Evolutionary conservation across 2,797 vertebrate species (phyloP), one percentile per base, ranked within the genome.

Genomic region (Phoeniculus purpureus): DNA sequence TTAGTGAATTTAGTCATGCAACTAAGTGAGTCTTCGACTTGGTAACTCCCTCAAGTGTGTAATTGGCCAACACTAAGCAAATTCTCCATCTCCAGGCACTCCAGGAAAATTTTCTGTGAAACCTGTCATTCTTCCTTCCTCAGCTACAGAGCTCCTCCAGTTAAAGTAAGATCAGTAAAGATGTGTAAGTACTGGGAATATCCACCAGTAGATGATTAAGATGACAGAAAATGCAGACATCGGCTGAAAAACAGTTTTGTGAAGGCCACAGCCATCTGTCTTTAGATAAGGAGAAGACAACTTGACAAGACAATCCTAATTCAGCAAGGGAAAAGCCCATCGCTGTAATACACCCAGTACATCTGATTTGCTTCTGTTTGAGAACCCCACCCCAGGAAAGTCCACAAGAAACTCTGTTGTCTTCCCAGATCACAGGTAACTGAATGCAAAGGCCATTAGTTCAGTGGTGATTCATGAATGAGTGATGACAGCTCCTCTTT

Each of bases 131-230:
- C 76, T 62, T 78, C 79, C 12, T 60, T 72, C 25, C 66, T 70
- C 71, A 45, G 15, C 34, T 26, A 48, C 31, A 32, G 67, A 94
- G 55, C 15, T 79, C 5, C 67, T 87, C 47, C 71, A 76, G 19
- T 70, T 23, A 64, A 75, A 78, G 61, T 10, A 59, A 61, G n/a
- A 47, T 23, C 54, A 27, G 7, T 19, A 34, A 59, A 76, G 16
- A 55, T 21, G 31, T 3, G 22, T 9, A 84, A 72, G 60, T 73
- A 74, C 23, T 8, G 29, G 67, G 37, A 81, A 73, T 87, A 78
- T 72, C 94, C 79, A 89, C 79, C 59, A 94, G 51, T 29, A 94
- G 75, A 60, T 21, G 34, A 95, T 31, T 17, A 15, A 4, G 29
- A 76, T 47, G 64, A 27, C 11, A 72, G 37, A 81, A 91, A 78